A percentile compares a stretch with the other conserved stretches of the same genome.
These are phyloP conservation scores for Orthonyx spaldingii DNA, from an alignment of 2,113 vertebrate genomes.

Conservation along the genomic window DNA sequence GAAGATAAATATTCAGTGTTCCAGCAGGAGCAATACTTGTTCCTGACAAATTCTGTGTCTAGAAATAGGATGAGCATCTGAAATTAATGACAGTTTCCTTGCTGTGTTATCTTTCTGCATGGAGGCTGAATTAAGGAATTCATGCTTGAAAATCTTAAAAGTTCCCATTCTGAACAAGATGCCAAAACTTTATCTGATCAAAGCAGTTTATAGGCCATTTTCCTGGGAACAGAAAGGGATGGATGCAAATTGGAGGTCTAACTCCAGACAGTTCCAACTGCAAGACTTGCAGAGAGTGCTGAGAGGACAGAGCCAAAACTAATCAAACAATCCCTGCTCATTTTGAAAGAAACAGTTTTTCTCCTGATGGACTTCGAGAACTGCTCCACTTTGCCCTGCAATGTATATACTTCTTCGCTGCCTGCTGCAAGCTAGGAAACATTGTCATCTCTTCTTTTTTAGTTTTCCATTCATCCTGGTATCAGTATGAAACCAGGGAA, in stretches of 20 bases:
- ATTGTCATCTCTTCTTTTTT: background rate
- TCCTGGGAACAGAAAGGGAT: background rate
- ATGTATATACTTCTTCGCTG: background rate
- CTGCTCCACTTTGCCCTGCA: fast-evolving
- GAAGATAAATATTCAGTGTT: background rate
- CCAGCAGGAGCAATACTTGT: background rate
- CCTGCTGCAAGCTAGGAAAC: background rate
- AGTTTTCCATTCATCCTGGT: background rate
- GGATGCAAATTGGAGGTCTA: background rate
- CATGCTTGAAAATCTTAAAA: background rate
- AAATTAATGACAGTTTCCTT: background rate
- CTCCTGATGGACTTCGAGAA: background rate
- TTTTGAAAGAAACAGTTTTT: background rate
- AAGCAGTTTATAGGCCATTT: background rate
- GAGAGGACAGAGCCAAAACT: background rate
- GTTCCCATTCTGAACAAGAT: background rate
- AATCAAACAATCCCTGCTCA: background rate
- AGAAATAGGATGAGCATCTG: background rate
- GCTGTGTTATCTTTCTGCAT: background rate
- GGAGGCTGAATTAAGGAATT: background rate
- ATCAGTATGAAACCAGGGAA: background rate
- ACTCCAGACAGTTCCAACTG: background rate
- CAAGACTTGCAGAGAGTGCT: background rate
- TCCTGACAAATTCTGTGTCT: background rate
- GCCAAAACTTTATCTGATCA: background rate